These are phyloP conservation scores for Drosophila lowei DNA, from an alignment of 1,140 invertebrate genomes.

Conservation along the genomic window DNA sequence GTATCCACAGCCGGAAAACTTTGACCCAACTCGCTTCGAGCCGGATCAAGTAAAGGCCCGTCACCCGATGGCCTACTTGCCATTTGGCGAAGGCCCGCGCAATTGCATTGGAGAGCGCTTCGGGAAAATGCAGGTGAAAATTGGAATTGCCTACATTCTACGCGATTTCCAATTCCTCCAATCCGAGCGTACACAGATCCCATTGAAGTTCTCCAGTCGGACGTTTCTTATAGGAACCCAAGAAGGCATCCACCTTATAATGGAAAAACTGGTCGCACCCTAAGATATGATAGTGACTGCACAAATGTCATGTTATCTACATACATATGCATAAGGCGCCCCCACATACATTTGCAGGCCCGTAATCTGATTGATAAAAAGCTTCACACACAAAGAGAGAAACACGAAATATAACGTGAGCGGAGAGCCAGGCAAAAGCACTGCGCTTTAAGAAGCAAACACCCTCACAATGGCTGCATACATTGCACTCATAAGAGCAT, in stretches of 20 bases:
- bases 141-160: conserved; percentile 72
- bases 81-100: conserved; percentile 84
- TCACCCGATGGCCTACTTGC: conserved; percentile 84
- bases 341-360: no score
- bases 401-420: no score
- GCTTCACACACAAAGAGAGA: no score
- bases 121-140: conserved; percentile 83
- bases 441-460: no score
- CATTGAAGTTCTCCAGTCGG: conserved; percentile 31
- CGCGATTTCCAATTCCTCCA: conserved; percentile 50
- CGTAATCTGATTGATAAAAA: no score
- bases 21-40: conserved; percentile 88
- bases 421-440: no score
- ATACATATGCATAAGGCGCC: no score
- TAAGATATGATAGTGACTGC: neutral
- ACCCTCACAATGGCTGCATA: no score
- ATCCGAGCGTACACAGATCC: conserved; percentile 56
- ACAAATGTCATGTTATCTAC: no score
- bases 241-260: conserved; percentile 51
- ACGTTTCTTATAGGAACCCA: conserved; percentile 50
- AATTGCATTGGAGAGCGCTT: conserved; percentile 85
- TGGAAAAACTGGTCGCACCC: conserved; percentile 25
- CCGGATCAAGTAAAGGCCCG: conserved; percentile 83
- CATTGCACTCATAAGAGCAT: no score
- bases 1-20: conserved; percentile 87